Base-by-base conservation (phyloP, 2,888 invertebrate species). In the Drosophila vallismaia region DNA sequence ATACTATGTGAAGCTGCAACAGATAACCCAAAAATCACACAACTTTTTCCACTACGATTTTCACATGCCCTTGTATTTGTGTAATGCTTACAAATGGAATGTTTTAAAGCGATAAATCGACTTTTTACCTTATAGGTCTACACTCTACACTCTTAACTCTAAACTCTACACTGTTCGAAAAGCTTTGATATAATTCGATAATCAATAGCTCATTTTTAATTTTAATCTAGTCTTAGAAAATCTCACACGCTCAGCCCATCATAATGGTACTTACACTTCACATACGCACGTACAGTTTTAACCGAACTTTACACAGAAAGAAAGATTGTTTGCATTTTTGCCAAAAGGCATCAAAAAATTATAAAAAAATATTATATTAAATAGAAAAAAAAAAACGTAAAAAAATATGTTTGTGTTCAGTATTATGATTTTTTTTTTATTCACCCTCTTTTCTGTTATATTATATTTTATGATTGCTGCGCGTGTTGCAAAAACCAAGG, bases 371-470 rank as follows among this genome's bases (percentile, higher is more conserved):
- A 38, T 44, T 36, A 40, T 55, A 46, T 57, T 55, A 52, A 51
- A 62, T 44, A 63, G 44, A 42, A 49, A 40, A 58, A 69, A 38
- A 49, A 74, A 64, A 63, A 52, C 19, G 19, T 19, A 45, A 48
- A 70, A 71, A 70, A 75, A 64, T 46, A 74, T 79, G 78, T 77
- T 89, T 89, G 88, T 89, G 88, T 89, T 89, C 89, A 89, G 88
- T 89, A 89, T 89, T 89, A 89, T 60, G 62, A 67, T 80, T 78
- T 79, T 38, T 79, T 38, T 76, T 70, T 60, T 36, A 33, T 59
- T 56, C 50, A 64, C 38, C 48, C 40, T 42, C 51, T 56, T 46
- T 51, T 52, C 62, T 36, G 36, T 78, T 75, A 75, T 42, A 50
- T 60, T 75, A 52, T 53, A 71, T 40, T 49, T 77, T 19, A 66